phyloP scores from a whole-genome alignment of 1,140 invertebrate genomes.

The Trichoplusia ni region DNA sequence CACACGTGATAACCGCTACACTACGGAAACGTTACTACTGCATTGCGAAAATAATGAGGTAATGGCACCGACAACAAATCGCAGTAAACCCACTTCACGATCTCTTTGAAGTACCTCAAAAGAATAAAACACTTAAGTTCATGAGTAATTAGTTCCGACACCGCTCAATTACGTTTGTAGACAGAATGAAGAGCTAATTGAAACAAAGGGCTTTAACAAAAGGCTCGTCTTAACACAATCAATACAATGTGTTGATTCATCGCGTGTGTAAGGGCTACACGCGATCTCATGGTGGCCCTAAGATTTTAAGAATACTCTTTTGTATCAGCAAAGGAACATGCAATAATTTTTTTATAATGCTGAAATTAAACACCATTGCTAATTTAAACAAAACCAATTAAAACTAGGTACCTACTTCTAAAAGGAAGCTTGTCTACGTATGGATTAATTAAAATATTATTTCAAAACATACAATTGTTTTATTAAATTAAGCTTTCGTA shows the following conservation, averaged over 20 bases:
- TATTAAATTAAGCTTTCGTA: too few relatives aligned
- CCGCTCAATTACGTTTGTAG: constrained; percentile 9
- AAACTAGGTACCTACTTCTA: too few relatives aligned
- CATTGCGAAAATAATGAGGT: background rate
- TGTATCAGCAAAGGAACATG: too few relatives aligned
- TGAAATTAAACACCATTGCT: too few relatives aligned
- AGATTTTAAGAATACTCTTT: background rate
- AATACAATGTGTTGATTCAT: constrained; percentile 42
- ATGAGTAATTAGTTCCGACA: constrained; percentile 4
- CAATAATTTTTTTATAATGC: too few relatives aligned
- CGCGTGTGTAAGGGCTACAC: constrained; percentile 21
- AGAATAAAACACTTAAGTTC: too few relatives aligned
- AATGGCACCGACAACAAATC: background rate
- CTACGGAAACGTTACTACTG: constrained; percentile 69
- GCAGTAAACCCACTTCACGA: too few relatives aligned
- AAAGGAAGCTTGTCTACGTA: too few relatives aligned
- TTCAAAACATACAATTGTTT: too few relatives aligned
- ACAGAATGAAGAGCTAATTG: constrained; percentile 35
- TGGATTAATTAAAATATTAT: too few relatives aligned
- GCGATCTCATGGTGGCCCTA: constrained; percentile 3
- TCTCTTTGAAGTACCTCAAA: too few relatives aligned
- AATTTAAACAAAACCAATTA: too few relatives aligned
- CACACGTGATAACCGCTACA: constrained; percentile 82
- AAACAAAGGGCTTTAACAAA: constrained; percentile 42
- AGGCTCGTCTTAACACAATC: constrained; percentile 31